Evolutionary conservation across 2,888 invertebrate species (phyloP), one percentile per base, ranked within the genome.

Genomic region (Eupithecia vulgata): DNA sequence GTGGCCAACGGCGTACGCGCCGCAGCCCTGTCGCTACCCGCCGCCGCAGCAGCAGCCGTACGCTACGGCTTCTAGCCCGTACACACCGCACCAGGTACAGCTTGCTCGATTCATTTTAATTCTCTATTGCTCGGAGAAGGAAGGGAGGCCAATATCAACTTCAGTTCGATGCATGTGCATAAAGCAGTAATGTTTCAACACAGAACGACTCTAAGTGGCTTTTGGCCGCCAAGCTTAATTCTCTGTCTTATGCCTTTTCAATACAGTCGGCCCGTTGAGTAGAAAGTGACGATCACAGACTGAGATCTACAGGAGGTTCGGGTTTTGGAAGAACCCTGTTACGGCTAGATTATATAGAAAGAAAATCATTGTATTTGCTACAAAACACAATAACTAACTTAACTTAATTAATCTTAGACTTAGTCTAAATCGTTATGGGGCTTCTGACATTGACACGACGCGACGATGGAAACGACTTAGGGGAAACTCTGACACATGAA

Each of bases 11-110:
- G 92, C 93, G 45, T 94, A 93, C 85, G 88, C 93, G 89, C 91
- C 93, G 89, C 93, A 89, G 87, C 93, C 93, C 86, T 93, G 93
- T 90, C 93, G 93, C 90, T 93, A 93, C 86, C 93, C 93, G 89
- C 93, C 93, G 90, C 93, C 94, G 79, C 93, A 93, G 85, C 89
- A 91, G 81, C 93, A 93, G 86, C 88, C 88, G 67, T 93, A 93
- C 90, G 90, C 92, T 70, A 87, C 93, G 77, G 89, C 92, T 71
- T 92, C 92, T 21, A 93, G 90, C 84, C 91, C 93, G 40, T 94
- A 93, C 78, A 93, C 92, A 78, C 91, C 90, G 77, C 94, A 93
- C 82, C 94, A 93, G 91, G 94, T 94, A 86, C 52, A 79, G 35
- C 45, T 37, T 30, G 13, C 5, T 30, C 2, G 59, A 13, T 59